Base-by-base conservation (phyloP, 1,140 invertebrate genomes). In the Odontomachus brunneus region DNA sequence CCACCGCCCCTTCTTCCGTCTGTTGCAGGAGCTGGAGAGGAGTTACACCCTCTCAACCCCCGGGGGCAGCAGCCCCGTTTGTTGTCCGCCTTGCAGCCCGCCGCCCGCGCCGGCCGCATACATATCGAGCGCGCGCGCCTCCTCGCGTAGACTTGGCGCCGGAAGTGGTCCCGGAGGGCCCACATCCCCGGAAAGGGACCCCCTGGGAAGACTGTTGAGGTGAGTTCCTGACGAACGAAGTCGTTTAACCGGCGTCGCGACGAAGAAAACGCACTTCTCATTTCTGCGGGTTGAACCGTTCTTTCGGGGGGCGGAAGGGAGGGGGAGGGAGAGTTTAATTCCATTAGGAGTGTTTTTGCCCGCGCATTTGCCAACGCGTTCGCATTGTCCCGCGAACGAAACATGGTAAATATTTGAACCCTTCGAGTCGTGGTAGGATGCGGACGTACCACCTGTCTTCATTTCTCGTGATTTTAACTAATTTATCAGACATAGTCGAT, bases 161-260 rank as follows among this genome's bases (percentile, higher is more conserved):
- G 86, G 86, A 83, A 92, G 90, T 72, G 88, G 88, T 24, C 85
- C 85, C 73, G 84, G 90, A 22, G 89, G 88, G 11, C 87, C 89
- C 24, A 87, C 92, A 15, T 93, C 93, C 22, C 93, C 93, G 33
- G 92, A 94, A 80, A 86, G 92, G 33, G 93, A 94, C 89, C 93
- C 93, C 17, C 75, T 94, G 49, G 91, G 91, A 66, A 86, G 91
- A 84, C 86, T 94, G 9, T 88, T 93, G 33, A 89, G 91, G 91
- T 92, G 59, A 87, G 86, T 83, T 44, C 49, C 59, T 26, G 14
- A 44, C 55, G 24, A 15, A 71, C 59, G 19, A 51, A 14, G 55
- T 62, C 38, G 38, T 11, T 1, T 4, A 11, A 44, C 38, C 2
- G 29, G 9, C 38, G 38, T 1, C 12, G 0, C 26, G 29, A 11